Base-by-base conservation (phyloP, 2,888 invertebrate species). In the Xestia c-nigrum region DNA sequence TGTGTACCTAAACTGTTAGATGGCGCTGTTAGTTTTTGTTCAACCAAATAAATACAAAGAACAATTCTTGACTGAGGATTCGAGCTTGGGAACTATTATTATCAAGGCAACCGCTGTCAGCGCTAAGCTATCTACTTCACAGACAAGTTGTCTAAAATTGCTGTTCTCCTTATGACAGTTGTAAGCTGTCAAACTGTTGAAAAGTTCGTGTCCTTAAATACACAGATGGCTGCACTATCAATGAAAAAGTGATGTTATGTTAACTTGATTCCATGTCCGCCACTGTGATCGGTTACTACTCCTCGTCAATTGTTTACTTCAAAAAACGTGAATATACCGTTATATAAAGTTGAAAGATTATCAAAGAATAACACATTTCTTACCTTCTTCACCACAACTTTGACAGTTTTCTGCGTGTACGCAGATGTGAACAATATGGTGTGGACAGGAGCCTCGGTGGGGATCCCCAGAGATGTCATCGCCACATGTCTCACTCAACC, bases 401-500 rank as follows among this genome's bases (percentile, higher is more conserved):
- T 94, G 5, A 92, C 85, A n/a, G 91, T 73, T 83, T 93, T 93
- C 85, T 92, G 94, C 31, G 93, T 92, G 74, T 95, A 96, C 50
- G 96, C 96, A 14, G 96, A 95, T 0, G 96, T 96, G 77, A 93
- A 96, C 50, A 96, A 85, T 74, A 96, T 94, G 1, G 96, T 96
- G 77, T 96, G 96, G 0, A 96, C 92, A 0, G 96, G 96, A 72
- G 96, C 96, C 86, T 96, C 96, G 2, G 96, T 96, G 12, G 96
- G 96, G 76, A 96, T 96, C 1, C 96, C 96, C 59, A 96, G 88
- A 77, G 96, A 96, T 86, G 96, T 93, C 96, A 96, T 96, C 57
- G 79, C 89, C 52, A 81, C 88, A 89, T 85, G 43, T 83, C 85
- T 87, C 82, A 75, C 69, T 80, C 50, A 70, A 59, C 31, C 50